These are phyloP conservation scores for Poicephalus meyeri DNA, from an alignment of 2,113 vertebrate genomes.

Conservation along the genomic window DNA sequence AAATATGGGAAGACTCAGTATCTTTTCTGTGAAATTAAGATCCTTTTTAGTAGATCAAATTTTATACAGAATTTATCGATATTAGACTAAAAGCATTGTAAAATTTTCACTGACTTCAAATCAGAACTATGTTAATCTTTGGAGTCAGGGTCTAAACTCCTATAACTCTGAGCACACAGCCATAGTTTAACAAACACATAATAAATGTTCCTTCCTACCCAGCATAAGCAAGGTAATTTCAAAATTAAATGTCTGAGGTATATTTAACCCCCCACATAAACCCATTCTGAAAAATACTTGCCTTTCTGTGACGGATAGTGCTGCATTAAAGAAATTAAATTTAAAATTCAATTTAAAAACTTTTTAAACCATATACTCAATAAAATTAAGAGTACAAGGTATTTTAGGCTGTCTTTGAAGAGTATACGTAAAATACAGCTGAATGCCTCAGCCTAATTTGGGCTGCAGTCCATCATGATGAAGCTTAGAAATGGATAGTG, in stretches of 20 bases:
- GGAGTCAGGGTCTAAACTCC: not conserved
- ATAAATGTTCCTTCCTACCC: not conserved
- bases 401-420: conserved; percentile 25
- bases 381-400: conserved; percentile 2
- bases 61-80: not conserved
- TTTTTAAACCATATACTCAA: not conserved
- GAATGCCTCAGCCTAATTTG: not conserved
- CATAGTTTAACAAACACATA: conserved; percentile 2
- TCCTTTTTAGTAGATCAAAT: not conserved
- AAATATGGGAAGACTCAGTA: not conserved
- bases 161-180: not conserved
- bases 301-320: not conserved
- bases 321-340: conserved; percentile 51
- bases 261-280: conserved; percentile 14
- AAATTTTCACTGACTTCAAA: not conserved
- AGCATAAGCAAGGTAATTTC: conserved; percentile 42
- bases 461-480: not conserved
- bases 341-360: conserved; percentile 14
- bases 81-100: not conserved
- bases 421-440: not conserved
- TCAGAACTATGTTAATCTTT: not conserved
- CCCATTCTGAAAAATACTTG: conserved; percentile 17
- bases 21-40: not conserved
- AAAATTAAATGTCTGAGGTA: conserved; percentile 23
- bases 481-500: not conserved